Conservation (phyloP, 2,797 vertebrate species). For the Eulemur coronatus region DNA sequence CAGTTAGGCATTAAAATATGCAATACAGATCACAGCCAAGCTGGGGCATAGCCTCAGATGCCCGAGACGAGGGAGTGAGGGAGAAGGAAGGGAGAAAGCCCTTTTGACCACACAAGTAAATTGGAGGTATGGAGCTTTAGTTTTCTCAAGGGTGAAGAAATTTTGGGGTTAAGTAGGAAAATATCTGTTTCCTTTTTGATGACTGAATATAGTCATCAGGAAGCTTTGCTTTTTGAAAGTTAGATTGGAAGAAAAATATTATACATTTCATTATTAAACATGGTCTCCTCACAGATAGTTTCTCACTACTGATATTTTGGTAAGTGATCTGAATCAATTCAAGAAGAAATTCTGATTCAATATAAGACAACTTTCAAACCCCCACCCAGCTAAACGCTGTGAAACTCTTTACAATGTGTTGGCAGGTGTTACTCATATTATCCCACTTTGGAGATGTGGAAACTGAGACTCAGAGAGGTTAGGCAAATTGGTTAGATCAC, state of each 20-base stretch:
- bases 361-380: not conserved
- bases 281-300: not conserved
- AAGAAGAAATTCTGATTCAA: conserved; percentile 35
- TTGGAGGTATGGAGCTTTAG: not conserved
- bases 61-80: not conserved
- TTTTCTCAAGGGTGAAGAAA: conserved; percentile 66
- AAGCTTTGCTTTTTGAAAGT: conserved; percentile 58
- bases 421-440: not conserved
- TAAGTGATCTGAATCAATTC: not conserved
- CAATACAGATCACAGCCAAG: conserved; percentile 41
- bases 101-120: not conserved
- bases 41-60: conserved; percentile 25
- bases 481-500: not conserved
- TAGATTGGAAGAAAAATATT: conserved; percentile 12
- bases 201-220: conserved; percentile 46
- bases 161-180: conserved; percentile 43
- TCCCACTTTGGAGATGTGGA: not conserved
- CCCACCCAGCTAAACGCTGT: not conserved
- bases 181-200: conserved; percentile 50
- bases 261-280: not conserved
- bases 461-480: not conserved
- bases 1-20: conserved; percentile 54
- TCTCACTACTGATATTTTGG: conserved; percentile 24
- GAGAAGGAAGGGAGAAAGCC: not conserved
- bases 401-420: not conserved